A percentile compares a stretch with the other conserved stretches of the same genome.
These are phyloP conservation scores for Hypolimnas misippus DNA, from an alignment of 2,888 invertebrate species.

Conservation along the genomic window DNA sequence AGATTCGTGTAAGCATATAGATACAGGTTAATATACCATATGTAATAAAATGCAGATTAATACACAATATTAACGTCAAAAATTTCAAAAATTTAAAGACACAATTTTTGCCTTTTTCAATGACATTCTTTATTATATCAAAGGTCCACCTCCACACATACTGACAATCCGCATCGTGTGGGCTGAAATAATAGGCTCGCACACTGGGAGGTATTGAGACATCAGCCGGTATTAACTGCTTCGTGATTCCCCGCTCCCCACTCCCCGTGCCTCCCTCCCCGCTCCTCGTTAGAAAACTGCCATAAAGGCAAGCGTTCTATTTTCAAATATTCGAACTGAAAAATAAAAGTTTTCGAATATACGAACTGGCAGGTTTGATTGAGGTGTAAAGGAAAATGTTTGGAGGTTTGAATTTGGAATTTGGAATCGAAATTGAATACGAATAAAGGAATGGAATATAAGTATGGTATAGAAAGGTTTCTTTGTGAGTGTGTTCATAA, in stretches of 20 bases:
- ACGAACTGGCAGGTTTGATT: slow-evolving; percentile 32
- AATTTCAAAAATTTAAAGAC: no score
- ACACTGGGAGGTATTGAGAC: slow-evolving; percentile 85
- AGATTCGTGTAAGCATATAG: no score
- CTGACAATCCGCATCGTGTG: slow-evolving; percentile 69
- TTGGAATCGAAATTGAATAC: slow-evolving; percentile 8
- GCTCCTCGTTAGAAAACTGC: slow-evolving; percentile 45
- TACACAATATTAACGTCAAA: no score
- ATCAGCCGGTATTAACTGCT: slow-evolving; percentile 74
- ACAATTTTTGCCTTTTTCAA: no score
- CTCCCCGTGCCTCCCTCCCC: slow-evolving; percentile 38
- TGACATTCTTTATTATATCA: no score
- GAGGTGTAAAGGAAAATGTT: slow-evolving; percentile 19
- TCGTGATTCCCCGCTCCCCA: slow-evolving; percentile 48
- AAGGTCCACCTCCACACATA: slow-evolving; percentile 56
- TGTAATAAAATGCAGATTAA: not conserved
- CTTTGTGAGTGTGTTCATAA: not conserved
- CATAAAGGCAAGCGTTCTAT: slow-evolving; percentile 35
- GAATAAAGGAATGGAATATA: not conserved
- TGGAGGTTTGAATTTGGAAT: slow-evolving; percentile 31
- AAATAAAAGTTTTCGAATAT: slow-evolving; percentile 23
- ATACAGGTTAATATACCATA: no score
- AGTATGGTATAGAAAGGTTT: not conserved
- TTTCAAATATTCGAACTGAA: slow-evolving; percentile 32
- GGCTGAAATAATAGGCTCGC: slow-evolving; percentile 82